These are phyloP conservation scores for Alectoris magna DNA, from an alignment of 2,797 vertebrate species.

Conservation along the genomic window DNA sequence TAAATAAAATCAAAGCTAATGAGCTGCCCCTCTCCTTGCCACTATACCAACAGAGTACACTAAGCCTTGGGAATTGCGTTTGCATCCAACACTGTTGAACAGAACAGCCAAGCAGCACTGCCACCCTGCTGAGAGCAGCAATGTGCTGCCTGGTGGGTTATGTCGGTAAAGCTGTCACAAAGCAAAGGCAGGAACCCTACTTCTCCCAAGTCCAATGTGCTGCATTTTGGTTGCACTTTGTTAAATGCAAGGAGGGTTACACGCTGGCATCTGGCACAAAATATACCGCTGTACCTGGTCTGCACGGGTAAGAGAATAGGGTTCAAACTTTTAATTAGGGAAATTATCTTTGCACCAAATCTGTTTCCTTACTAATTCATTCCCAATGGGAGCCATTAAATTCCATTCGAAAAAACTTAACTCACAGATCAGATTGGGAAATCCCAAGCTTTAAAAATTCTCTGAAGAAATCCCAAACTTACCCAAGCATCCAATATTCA, in stretches of 20 bases:
- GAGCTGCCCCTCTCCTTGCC: not conserved
- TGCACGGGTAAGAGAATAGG: not conserved
- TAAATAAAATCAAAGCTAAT: not conserved
- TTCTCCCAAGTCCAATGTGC: not conserved
- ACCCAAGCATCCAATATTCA: not conserved
- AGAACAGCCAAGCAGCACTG: not conserved
- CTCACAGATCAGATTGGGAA: not conserved
- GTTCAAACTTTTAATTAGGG: not conserved
- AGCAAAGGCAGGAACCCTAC: not conserved
- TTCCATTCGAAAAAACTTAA: not conserved
- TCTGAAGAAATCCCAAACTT: not conserved
- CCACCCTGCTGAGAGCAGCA: not conserved
- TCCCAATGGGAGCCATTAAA: not conserved
- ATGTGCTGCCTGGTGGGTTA: not conserved
- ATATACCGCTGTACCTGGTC: not conserved
- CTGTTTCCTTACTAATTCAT: not conserved
- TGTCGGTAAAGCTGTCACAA: not conserved
- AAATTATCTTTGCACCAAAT: not conserved
- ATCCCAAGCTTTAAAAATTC: not conserved
- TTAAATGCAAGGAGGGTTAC: not conserved
- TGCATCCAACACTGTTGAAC: not conserved
- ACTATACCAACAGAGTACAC: not conserved
- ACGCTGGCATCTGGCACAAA: not conserved
- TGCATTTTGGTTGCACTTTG: fast-evolving
- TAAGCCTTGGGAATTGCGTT: not conserved